Base-by-base conservation (phyloP, 2,888 invertebrate species). In the Dione juno region DNA sequence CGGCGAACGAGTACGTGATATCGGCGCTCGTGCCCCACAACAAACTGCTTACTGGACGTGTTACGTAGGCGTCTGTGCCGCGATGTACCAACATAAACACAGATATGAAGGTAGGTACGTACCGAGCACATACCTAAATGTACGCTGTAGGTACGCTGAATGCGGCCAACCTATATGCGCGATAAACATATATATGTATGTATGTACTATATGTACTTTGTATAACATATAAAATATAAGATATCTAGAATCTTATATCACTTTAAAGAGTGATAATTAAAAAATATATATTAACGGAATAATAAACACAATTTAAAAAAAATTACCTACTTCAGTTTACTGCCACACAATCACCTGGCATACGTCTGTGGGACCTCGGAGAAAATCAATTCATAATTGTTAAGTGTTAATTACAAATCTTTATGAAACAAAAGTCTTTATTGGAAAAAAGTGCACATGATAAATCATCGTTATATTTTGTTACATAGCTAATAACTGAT, bases 11-110 rank as follows among this genome's bases (percentile, higher is more conserved):
- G 88, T 85, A 89, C 89, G 89, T 89, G 89, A 90, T 90, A 90
- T 88, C 89, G 87, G 88, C 88, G 89, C 90, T 89, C 91, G 90
- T 92, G 92, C 90, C 88, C 86, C 89, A 92, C 90, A 92, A 92
- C 91, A 92, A 92, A 92, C 90, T 91, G 92, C 91, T 91, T 90
- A 90, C 89, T 91, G 91, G 89, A 90, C 89, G 88, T 88, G 89
- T 90, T 92, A 91, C 87, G 91, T 91, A 90, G 90, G 90, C 89
- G 89, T 87, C 86, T 87, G 84, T 85, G 86, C 85, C 83, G 86
- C 87, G 84, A 85, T 85, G 83, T 88, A 88, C 85, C 82, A 82
- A 88, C 86, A 85, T 86, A 88, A 84, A 87, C 84, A 86, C 80
- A 85, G 80, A 85, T 77, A 77, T 57, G 70, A 73, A 73, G 70